These are phyloP conservation scores for Porites evermanni DNA, from an alignment of 92 coral and sea anemone genomes.

Conservation along the genomic window DNA sequence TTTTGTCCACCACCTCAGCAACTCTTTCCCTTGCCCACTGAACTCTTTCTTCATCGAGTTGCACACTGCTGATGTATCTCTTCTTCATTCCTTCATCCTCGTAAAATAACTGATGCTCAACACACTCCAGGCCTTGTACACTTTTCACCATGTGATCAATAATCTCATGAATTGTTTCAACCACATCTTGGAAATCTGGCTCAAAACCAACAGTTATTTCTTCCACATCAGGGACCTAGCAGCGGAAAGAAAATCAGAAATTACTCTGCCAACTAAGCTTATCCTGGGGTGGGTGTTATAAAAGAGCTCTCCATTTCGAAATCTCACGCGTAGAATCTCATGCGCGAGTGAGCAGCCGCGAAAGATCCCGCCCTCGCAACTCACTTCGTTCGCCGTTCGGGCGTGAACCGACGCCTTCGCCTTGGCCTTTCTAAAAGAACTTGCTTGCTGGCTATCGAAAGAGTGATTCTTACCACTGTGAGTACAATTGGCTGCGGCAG, in stretches of 20 bases:
- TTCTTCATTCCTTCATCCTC: slow-evolving; percentile 89
- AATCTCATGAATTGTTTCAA: slow-evolving; percentile 65
- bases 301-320: slow-evolving; percentile 27
- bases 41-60: slow-evolving; percentile 83
- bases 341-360: too few species aligned
- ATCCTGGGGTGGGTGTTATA: too few species aligned
- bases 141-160: slow-evolving; percentile 86
- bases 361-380: too few species aligned
- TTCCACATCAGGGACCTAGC: slow-evolving; percentile 76
- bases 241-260: too few species aligned
- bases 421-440: too few species aligned
- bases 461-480: slow-evolving; percentile 74
- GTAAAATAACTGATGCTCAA: slow-evolving; percentile 88
- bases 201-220: slow-evolving; percentile 78
- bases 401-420: too few species aligned
- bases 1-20: slow-evolving; percentile 78
- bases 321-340: too few species aligned
- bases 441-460: too few species aligned
- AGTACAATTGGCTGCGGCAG: slow-evolving; percentile 84
- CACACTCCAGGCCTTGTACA: slow-evolving; percentile 79
- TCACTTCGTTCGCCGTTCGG: too few species aligned
- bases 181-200: slow-evolving; percentile 78
- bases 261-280: too few species aligned
- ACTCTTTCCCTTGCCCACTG: slow-evolving; percentile 78
- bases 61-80: slow-evolving; percentile 71